Conservation (phyloP, 2,888 invertebrate genomes). For the Polydrusus tereticollis region DNA sequence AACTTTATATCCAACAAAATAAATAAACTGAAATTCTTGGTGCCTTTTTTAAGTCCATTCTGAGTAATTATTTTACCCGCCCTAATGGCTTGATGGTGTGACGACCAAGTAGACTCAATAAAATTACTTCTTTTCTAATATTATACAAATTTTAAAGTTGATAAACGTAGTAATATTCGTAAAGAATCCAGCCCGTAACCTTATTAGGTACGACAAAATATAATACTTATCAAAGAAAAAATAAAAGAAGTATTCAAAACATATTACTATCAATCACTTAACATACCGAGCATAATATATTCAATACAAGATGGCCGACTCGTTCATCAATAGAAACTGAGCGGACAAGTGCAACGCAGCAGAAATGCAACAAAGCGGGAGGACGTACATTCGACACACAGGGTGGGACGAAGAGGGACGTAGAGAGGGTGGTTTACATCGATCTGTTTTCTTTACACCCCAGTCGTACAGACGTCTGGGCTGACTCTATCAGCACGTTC, state of each 20-base stretch:
- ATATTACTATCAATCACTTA: constrained; percentile 34
- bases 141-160: too few species aligned
- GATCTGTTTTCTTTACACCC: constrained; percentile 61
- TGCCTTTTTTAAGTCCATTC: too few species aligned
- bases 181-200: too few species aligned
- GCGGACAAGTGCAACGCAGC: constrained; percentile 34
- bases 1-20: too few species aligned
- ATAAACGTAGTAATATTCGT: too few species aligned
- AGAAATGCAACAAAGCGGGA: constrained; percentile 43
- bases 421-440: constrained; percentile 57
- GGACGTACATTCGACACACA: constrained; percentile 36
- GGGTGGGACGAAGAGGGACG: constrained; percentile 50
- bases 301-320: constrained; percentile 61
- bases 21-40: too few species aligned
- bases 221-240: too few species aligned
- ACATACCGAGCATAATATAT: constrained; percentile 40
- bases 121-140: too few species aligned
- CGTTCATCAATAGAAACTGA: constrained; percentile 45
- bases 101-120: too few species aligned
- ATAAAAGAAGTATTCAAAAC: constrained; percentile 47
- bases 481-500: constrained; percentile 49
- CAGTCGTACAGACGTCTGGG: constrained; percentile 66
- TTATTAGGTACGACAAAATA: too few species aligned
- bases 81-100: too few species aligned
- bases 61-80: too few species aligned